Evolutionary conservation across 2,113 vertebrate species (phyloP).

Genomic region (Paralichthys olivaceus): DNA sequence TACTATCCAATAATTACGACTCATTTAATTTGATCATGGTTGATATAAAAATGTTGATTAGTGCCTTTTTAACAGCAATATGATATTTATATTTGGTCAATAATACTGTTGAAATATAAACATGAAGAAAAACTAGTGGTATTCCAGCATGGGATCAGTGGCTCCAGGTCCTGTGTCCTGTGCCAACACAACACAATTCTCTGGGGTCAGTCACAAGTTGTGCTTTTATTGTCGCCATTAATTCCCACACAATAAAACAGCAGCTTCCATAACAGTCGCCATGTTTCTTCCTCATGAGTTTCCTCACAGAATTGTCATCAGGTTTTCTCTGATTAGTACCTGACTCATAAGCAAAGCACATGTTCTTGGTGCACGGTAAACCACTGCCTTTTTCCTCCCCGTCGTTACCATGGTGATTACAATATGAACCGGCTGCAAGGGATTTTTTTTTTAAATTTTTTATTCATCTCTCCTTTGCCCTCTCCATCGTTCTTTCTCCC

Average conservation of each 20-base stretch:
- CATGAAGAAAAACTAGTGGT: too few species aligned
- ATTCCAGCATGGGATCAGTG: not conserved
- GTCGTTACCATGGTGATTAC: conserved; percentile 59
- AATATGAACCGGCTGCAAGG: conserved; percentile 15
- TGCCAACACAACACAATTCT: not conserved
- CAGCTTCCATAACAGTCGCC: not conserved
- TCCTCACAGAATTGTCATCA: not conserved
- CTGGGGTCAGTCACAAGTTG: not conserved
- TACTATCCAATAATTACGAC: too few species aligned
- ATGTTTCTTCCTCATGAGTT: not conserved
- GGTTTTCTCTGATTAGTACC: conserved; percentile 16
- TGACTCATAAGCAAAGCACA: not conserved
- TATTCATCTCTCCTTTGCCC: conserved; percentile 45
- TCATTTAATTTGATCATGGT: not conserved
- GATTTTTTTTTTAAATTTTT: conserved; percentile 22
- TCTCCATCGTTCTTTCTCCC: conserved; percentile 36
- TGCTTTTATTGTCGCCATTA: conserved; percentile 2
- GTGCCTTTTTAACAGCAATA: not conserved
- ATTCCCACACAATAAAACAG: not conserved
- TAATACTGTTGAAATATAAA: not conserved
- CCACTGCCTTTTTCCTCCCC: conserved; percentile 1
- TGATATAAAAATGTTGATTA: not conserved
- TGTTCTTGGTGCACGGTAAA: not conserved
- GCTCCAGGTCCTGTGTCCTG: not conserved
- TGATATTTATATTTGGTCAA: not conserved